Base-by-base conservation (phyloP, 2,888 invertebrate genomes). In the Brachynemurus nebulosus region DNA sequence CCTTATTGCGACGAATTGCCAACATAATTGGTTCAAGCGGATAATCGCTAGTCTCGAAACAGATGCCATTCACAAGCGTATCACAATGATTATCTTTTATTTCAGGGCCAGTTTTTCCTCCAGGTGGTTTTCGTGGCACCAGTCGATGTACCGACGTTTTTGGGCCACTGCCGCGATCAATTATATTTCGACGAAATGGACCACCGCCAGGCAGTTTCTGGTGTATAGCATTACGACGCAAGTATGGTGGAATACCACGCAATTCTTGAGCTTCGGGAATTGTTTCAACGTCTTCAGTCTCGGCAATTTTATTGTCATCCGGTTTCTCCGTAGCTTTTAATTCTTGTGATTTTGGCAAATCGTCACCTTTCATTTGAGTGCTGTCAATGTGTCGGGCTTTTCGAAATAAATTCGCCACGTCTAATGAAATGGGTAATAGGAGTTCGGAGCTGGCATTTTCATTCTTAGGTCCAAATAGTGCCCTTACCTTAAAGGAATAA, bases 41-140 rank as follows among this genome's bases (percentile, higher is more conserved):
- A 64, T 86, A 86, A 58, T 85, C 80, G 8, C 72, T 71, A 17
- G 77, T 72, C 49, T 78, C 76, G 42, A 86, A 65, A 57, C 86
- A 86, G 54, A 86, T 67, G 2, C 76, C 77, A 53, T 78, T 77
- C 3, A 80, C 76, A 55, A 84, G 81, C 49, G 78, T 70, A 55
- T 79, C 80, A 56, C 81, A 80, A 41, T 69, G 57, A 54, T 61
- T 52, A 44, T 60, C 59, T 8, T 66, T 53, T 53, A 61, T 44
- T 55, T 65, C 50, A 64, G 65, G 2, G 21, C 52, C 47, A 18
- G 62, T 58, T 47, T 59, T 54, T n/a, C 48, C 51, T 12, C 54
- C 38, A 9, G 49, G 8, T 8, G 63, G 57, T 14, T 59, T 56
- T 11, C 65, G 64, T 2, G 55, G 48, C 9, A 65, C 63, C 46